These are phyloP conservation scores for Meganola albula DNA, from an alignment of 2,888 invertebrate genomes.

Conservation along the genomic window DNA sequence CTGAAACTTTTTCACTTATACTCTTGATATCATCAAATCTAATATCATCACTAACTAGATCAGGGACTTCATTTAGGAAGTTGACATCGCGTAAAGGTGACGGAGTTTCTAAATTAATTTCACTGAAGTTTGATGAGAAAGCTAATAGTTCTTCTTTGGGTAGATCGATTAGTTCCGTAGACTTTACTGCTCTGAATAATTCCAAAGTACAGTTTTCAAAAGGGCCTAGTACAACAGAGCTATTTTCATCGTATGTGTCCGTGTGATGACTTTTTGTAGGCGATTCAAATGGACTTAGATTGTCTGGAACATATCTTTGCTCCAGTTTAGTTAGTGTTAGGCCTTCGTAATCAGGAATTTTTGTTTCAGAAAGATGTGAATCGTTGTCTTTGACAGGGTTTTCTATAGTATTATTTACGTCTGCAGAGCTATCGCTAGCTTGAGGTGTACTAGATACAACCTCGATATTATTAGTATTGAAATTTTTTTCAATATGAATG, in stretches of 20 bases:
- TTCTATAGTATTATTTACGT: slow-evolving; percentile 39
- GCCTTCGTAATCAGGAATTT: slow-evolving; percentile 40
- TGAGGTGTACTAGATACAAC: slow-evolving; percentile 58
- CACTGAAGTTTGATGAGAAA: slow-evolving; percentile 75
- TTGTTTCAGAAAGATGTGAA: slow-evolving; percentile 37
- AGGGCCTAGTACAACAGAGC: slow-evolving; percentile 77
- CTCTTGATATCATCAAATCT: slow-evolving; percentile 52
- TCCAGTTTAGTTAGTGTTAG: slow-evolving; percentile 46
- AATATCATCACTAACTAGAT: slow-evolving; percentile 51
- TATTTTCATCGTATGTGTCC: slow-evolving; percentile 68
- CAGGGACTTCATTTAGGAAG: slow-evolving; percentile 69
- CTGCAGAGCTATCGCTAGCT: slow-evolving; percentile 44
- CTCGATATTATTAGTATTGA: slow-evolving; percentile 31
- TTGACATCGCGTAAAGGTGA: slow-evolving; percentile 66
- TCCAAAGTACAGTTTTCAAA: slow-evolving; percentile 77
- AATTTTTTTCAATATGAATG: slow-evolving; percentile 49
- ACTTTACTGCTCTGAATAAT: slow-evolving; percentile 69
- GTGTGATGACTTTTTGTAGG: slow-evolving; percentile 66
- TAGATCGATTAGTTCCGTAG: slow-evolving; percentile 55
- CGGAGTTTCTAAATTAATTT: slow-evolving; percentile 67
- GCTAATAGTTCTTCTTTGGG: slow-evolving; percentile 70
- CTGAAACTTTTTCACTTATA: slow-evolving; percentile 44
- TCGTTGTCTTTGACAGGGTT: slow-evolving; percentile 31
- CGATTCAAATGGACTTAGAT: slow-evolving; percentile 62
- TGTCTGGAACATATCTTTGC: slow-evolving; percentile 50